Evolutionary conservation across 2,888 invertebrate species (phyloP).

Genomic region (Eristalis tenax): DNA sequence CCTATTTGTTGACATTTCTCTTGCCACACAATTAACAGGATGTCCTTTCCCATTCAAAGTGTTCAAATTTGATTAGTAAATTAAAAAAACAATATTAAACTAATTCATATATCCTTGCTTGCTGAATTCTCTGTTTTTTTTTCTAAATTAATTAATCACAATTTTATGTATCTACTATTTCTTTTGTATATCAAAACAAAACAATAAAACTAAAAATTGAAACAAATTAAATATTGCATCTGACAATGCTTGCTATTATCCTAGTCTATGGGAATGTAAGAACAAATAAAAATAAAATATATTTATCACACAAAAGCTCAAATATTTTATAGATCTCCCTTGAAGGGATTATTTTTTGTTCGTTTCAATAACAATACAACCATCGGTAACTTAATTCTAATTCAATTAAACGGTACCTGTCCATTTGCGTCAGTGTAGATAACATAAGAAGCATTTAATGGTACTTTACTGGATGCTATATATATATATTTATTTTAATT

Average conservation of each 20-base stretch:
- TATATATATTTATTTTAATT: constrained; percentile 36
- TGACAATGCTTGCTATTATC: neutral
- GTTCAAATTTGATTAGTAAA: neutral
- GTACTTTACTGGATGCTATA: constrained; percentile 84
- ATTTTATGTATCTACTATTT: neutral
- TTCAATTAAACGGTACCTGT: constrained; percentile 86
- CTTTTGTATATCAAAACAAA: neutral
- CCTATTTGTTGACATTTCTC: too few relatives aligned
- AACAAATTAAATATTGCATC: neutral
- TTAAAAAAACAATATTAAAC: neutral
- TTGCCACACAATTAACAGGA: too few relatives aligned
- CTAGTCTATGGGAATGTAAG: neutral
- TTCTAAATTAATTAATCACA: neutral
- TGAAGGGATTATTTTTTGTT: neutral
- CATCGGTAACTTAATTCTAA: neutral
- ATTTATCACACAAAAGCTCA: neutral
- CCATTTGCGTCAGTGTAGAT: constrained; percentile 97
- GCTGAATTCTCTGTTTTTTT: constrained; percentile 28
- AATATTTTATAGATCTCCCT: neutral
- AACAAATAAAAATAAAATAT: neutral
- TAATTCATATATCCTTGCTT: constrained; percentile 50
- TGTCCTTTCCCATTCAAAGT: too few relatives aligned
- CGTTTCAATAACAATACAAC: neutral
- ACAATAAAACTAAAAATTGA: neutral
- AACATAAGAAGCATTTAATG: constrained; percentile 95